Conservation (phyloP, 2,113 vertebrate genomes). For the Oriolus oriolus region DNA sequence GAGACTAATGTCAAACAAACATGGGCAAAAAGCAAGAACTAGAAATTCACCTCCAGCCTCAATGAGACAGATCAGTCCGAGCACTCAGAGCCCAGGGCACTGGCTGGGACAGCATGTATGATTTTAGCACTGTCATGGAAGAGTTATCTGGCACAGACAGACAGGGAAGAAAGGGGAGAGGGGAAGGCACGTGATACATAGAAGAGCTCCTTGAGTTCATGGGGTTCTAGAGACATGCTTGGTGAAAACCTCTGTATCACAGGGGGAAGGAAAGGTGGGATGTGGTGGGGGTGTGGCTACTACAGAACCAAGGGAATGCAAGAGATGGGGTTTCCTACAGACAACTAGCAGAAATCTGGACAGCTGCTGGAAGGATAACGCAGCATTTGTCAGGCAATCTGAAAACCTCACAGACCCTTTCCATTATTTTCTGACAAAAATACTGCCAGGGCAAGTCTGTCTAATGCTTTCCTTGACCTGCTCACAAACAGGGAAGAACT, state of each 20-base stretch:
- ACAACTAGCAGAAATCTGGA: neutral
- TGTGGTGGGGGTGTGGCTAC: neutral
- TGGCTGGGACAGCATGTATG: neutral
- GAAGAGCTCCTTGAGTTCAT: neutral
- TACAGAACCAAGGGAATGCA: neutral
- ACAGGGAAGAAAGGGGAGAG: neutral
- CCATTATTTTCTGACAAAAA: neutral
- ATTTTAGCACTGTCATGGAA: neutral
- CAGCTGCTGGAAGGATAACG: neutral
- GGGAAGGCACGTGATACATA: rapidly evolving
- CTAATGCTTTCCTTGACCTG: neutral
- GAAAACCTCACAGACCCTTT: neutral
- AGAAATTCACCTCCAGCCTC: neutral
- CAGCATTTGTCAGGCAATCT: neutral
- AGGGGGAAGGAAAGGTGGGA: neutral
- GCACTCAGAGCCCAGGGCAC: neutral
- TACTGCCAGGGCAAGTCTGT: neutral
- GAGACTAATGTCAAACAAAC: neutral
- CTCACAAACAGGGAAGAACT: neutral
- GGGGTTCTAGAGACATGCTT: neutral
- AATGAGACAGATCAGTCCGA: neutral
- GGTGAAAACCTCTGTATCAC: neutral
- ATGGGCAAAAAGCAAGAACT: neutral
- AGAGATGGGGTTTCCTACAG: neutral
- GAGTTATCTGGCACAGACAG: neutral